phyloP scores from a whole-genome alignment of 1,140 invertebrate species.

The Caligus rogercresseyi region DNA sequence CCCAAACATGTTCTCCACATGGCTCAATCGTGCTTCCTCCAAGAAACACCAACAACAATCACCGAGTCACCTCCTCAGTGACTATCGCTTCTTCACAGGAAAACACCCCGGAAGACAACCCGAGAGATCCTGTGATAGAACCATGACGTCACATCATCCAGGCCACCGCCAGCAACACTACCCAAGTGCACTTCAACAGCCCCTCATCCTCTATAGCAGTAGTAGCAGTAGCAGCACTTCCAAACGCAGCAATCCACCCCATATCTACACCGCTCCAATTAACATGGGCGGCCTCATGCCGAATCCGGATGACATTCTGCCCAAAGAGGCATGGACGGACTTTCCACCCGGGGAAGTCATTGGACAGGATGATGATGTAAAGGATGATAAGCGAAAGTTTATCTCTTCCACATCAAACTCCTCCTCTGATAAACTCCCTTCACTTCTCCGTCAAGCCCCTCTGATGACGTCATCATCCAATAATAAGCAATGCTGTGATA shows the following conservation, averaged over 20 bases:
- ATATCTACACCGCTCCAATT: not conserved
- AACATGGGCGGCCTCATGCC: not conserved
- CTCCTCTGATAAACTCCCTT: not conserved
- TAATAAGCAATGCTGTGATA: no score
- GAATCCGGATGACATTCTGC: not conserved
- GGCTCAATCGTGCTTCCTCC: not conserved
- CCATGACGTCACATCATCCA: no score
- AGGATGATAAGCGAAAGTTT: not conserved
- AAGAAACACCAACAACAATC: not conserved
- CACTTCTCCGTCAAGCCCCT: not conserved
- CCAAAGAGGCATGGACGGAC: not conserved
- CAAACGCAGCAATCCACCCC: not conserved
- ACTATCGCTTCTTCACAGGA: not conserved
- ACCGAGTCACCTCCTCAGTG: not conserved
- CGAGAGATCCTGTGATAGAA: no score
- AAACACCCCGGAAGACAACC: not conserved
- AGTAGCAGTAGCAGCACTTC: not conserved
- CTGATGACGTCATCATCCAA: no score
- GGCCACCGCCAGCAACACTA: not conserved
- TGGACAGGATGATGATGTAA: not conserved
- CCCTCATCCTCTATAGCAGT: not conserved
- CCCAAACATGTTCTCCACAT: not conserved
- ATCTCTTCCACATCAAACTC: not conserved
- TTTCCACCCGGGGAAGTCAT: no score
- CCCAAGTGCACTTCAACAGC: not conserved